These are phyloP conservation scores for Scolopax mira DNA, from an alignment of 2,113 vertebrate species.

Conservation along the genomic window DNA sequence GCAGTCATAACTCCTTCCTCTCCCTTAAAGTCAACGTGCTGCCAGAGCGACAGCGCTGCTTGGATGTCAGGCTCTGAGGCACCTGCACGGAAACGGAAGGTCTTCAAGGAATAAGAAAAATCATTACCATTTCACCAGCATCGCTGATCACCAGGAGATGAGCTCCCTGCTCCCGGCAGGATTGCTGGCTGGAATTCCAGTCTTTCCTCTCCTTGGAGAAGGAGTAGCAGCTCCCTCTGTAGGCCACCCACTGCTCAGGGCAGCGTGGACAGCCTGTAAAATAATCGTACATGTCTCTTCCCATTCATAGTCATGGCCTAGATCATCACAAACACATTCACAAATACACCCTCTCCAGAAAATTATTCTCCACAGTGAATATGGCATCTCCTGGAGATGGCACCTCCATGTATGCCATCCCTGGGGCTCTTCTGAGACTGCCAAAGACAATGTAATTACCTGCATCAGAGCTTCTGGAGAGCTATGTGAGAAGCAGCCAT, in stretches of 20 bases:
- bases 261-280: background rate
- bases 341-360: background rate
- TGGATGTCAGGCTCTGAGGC: background rate
- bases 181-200: constrained; percentile 35
- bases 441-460: background rate
- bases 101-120: background rate
- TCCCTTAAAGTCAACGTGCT: background rate
- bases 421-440: background rate
- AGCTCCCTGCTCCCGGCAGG: constrained; percentile 1
- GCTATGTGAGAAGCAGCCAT: background rate
- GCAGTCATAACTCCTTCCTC: background rate
- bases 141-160: constrained; percentile 35
- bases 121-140: constrained; percentile 15
- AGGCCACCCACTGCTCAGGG: constrained; percentile 36
- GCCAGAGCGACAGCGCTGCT: background rate
- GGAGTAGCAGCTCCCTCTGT: constrained; percentile 21
- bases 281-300: background rate
- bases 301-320: background rate
- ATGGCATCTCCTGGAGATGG: no score
- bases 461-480: background rate
- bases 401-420: background rate
- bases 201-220: constrained; percentile 19
- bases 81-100: background rate
- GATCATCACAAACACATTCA: background rate
- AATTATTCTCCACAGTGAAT: background rate